Conservation (phyloP, 2,888 invertebrate species). For the Patella caerulea region DNA sequence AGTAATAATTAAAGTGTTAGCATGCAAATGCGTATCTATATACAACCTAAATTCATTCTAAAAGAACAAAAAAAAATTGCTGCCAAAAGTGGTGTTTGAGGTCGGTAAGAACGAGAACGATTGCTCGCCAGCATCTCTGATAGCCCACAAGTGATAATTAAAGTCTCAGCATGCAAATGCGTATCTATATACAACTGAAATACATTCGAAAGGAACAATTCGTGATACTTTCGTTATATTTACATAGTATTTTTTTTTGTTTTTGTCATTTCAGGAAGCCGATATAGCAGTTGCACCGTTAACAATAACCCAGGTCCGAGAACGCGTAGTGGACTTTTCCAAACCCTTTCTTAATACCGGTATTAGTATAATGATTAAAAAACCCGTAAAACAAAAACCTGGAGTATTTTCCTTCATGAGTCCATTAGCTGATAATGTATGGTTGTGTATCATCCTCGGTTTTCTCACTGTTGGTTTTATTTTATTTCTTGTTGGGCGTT, state of each 20-base stretch:
- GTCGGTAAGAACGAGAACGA: too few relatives aligned
- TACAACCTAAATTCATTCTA: too few relatives aligned
- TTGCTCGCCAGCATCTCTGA: too few relatives aligned
- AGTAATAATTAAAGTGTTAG: too few relatives aligned
- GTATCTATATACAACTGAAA: too few relatives aligned
- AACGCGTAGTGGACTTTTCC: conserved; percentile 95
- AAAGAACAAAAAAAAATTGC: too few relatives aligned
- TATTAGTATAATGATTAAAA: conserved; percentile 95
- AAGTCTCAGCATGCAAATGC: too few relatives aligned
- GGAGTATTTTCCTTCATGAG: conserved; percentile 98
- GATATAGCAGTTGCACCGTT: conserved; percentile 95
- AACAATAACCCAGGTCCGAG: conserved; percentile 92
- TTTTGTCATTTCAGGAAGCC: conserved; percentile 78
- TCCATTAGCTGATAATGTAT: conserved; percentile 91
- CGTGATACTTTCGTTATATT: too few relatives aligned
- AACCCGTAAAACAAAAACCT: conserved; percentile 91
- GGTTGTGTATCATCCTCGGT: conserved; percentile 88
- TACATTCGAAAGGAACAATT: too few relatives aligned
- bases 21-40: too few relatives aligned
- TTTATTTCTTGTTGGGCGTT: conserved; percentile 94
- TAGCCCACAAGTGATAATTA: too few relatives aligned
- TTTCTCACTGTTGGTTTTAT: conserved; percentile 97
- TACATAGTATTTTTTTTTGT: background rate
- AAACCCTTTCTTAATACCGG: conserved; percentile 98
- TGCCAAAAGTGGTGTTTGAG: too few relatives aligned